These are phyloP conservation scores for Brenthis hecate DNA, from an alignment of 2,888 invertebrate genomes.

Conservation along the genomic window DNA sequence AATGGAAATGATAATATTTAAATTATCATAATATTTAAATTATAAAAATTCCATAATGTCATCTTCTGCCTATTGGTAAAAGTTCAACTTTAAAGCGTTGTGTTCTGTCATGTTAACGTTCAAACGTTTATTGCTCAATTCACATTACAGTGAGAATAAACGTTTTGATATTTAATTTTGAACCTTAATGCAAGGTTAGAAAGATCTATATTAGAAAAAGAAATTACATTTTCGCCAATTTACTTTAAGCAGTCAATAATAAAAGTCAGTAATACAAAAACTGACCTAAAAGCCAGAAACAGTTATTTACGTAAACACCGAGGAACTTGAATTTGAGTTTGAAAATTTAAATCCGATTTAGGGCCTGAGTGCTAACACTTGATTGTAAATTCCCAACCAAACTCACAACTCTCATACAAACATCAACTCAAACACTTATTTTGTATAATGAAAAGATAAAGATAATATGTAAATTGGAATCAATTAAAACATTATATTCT, in stretches of 20 bases:
- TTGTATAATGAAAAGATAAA: too few species aligned
- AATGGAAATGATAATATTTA: too few species aligned
- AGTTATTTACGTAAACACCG: constrained; percentile 25
- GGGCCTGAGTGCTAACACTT: neutral
- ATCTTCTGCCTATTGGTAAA: neutral
- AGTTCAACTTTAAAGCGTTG: neutral
- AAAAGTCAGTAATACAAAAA: constrained; percentile 33
- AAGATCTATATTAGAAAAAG: constrained; percentile 19
- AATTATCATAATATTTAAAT: too few species aligned
- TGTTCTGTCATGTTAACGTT: constrained; percentile 36
- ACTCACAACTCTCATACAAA: too few species aligned
- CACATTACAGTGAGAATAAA: constrained; percentile 37
- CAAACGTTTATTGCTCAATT: constrained; percentile 43
- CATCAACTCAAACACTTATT: too few species aligned
- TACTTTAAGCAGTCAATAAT: constrained; percentile 19
- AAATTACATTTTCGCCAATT: constrained; percentile 3
- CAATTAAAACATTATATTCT: too few species aligned
- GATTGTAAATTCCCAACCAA: neutral
- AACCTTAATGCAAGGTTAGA: constrained; percentile 14
- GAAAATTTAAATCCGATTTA: neutral
- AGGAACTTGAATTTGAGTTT: neutral
- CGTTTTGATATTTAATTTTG: constrained; percentile 10
- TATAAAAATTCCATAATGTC: neutral
- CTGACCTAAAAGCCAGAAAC: constrained; percentile 37
- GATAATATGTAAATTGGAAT: too few species aligned